A percentile compares a stretch with the other conserved stretches of the same genome.
Evolutionary conservation across 2,797 vertebrate species (phyloP).

Genomic region (Coluber constrictor): DNA sequence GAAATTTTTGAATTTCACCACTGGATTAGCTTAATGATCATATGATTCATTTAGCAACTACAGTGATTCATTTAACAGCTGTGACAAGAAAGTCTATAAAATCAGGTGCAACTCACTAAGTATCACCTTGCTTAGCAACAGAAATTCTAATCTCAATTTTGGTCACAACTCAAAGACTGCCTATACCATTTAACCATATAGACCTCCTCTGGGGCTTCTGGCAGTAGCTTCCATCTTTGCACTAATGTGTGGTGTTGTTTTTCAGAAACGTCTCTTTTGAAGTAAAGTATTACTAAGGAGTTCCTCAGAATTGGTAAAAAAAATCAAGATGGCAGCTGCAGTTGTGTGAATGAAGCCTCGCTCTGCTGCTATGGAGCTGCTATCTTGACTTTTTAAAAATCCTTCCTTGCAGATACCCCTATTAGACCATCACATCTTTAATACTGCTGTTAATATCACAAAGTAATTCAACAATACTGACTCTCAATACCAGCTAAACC

Average conservation of each 20-base stretch:
- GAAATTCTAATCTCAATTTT: background rate
- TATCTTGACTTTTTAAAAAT: background rate
- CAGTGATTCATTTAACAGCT: background rate
- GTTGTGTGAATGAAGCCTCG: background rate
- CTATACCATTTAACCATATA: background rate
- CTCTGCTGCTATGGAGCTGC: background rate
- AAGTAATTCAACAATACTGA: background rate
- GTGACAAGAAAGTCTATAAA: background rate
- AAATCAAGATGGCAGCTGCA: background rate
- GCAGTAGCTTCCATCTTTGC: background rate
- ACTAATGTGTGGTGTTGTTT: background rate
- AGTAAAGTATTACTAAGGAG: background rate
- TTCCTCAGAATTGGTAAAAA: background rate
- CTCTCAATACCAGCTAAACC: background rate
- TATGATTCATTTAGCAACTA: background rate
- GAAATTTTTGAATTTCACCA: too few relatives aligned
- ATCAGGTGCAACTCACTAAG: background rate
- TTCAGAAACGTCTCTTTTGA: slow-evolving; percentile 3
- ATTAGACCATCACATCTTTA: background rate
- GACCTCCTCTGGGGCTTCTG: background rate
- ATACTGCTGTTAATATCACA: background rate
- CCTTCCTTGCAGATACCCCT: background rate
- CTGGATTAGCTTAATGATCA: background rate
- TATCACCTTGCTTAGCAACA: background rate
- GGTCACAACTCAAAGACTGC: background rate